Evolutionary conservation across 2,888 invertebrate species (phyloP).

Genomic region (Odontocolon sp.): DNA sequence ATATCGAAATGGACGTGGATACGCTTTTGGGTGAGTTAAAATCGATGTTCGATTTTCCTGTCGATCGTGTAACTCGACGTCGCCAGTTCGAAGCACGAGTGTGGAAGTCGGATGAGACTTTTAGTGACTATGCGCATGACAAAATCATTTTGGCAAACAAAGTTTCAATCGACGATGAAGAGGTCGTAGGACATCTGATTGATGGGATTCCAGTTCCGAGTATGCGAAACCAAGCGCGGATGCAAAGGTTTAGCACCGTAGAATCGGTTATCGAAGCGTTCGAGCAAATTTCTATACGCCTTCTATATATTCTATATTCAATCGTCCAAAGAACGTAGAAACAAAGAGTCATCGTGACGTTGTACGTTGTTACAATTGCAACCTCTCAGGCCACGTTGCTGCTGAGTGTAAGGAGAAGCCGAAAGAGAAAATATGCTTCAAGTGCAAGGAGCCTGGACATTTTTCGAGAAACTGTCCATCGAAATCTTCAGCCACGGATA

Average conservation of each 20-base stretch:
- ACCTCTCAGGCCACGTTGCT: constrained; percentile 11
- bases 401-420: background rate
- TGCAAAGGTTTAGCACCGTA: constrained; percentile 20
- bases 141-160: constrained; percentile 47
- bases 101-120: constrained; percentile 47
- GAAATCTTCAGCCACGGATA: background rate
- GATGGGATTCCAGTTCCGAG: constrained; percentile 49
- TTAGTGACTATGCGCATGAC: constrained; percentile 45
- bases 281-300: constrained; percentile 21
- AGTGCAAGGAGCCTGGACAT: constrained; percentile 29
- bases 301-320: background rate
- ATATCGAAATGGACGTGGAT: constrained; percentile 17
- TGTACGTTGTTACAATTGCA: constrained; percentile 39
- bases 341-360: background rate
- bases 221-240: constrained; percentile 40
- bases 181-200: constrained; percentile 49
- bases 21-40: constrained; percentile 29
- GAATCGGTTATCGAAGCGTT: constrained; percentile 29
- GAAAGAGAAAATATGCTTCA: constrained; percentile 20
- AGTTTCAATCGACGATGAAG: constrained; percentile 30
- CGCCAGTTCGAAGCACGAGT: constrained; percentile 40
- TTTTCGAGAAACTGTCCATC: constrained; percentile 16
- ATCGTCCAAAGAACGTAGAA: background rate
- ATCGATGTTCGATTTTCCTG: constrained; percentile 38
- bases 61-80: constrained; percentile 9